phyloP scores from a whole-genome alignment of 1,140 invertebrate species.

The Phymastichus coffea region DNA sequence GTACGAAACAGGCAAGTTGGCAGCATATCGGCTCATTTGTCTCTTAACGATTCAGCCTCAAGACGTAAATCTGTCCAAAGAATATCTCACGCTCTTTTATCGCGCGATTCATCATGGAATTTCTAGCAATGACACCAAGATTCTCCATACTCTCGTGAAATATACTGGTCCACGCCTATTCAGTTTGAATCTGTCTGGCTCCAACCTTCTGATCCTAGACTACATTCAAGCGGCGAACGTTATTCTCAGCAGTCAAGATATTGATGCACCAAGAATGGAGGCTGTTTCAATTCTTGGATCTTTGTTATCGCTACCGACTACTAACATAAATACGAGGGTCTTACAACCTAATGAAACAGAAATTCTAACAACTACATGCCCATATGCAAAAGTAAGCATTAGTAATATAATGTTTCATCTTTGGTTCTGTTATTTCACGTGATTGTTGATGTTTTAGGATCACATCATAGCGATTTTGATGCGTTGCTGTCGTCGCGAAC shows the following conservation, averaged over 20 bases:
- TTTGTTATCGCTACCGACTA: conserved; percentile 78
- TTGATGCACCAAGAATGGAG: conserved; percentile 80
- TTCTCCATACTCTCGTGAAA: conserved; percentile 66
- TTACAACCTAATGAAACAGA: conserved; percentile 74
- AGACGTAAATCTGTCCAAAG: conserved; percentile 61
- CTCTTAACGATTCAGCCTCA: conserved; percentile 61
- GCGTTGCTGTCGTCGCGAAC: conserved; percentile 82
- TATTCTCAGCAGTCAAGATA: conserved; percentile 79
- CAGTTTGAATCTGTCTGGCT: conserved; percentile 84
- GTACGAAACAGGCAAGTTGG: conserved; percentile 67
- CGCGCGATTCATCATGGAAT: conserved; percentile 79
- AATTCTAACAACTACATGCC: conserved; percentile 70
- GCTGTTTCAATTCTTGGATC: conserved; percentile 89
- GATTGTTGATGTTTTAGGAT: conserved; percentile 64
- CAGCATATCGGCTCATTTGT: conserved; percentile 72
- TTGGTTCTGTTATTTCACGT: conserved; percentile 4
- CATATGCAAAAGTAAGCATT: conserved; percentile 72
- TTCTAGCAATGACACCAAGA: conserved; percentile 51
- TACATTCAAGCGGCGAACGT: conserved; percentile 88
- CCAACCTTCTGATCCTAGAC: conserved; percentile 83
- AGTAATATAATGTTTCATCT: neutral
- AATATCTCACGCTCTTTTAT: conserved; percentile 87
- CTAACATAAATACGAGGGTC: conserved; percentile 74
- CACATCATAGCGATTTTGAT: conserved; percentile 85
- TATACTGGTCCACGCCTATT: conserved; percentile 81